Conservation (phyloP, 2,797 vertebrate genomes). For the Crax fasciolata region DNA sequence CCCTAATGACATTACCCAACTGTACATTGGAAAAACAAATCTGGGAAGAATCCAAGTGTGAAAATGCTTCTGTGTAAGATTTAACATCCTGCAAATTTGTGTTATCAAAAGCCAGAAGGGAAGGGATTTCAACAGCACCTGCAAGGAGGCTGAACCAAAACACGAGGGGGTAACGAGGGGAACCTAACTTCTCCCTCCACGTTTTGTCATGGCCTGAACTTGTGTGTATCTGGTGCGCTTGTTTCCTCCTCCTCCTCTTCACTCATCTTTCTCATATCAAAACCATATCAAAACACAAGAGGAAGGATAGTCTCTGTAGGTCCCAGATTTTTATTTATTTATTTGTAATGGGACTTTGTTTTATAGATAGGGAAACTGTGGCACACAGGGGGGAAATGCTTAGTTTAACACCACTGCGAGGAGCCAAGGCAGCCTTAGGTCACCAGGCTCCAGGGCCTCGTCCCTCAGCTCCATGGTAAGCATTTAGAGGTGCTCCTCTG, state of each 20-base stretch:
- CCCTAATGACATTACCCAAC: background rate
- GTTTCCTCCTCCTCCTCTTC: background rate
- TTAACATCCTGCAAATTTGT: background rate
- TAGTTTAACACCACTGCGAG: background rate
- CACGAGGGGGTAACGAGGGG: accelerated
- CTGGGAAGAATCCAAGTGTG: background rate
- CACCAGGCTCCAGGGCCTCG: background rate
- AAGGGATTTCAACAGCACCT: background rate
- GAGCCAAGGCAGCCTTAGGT: background rate
- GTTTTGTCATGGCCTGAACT: background rate
- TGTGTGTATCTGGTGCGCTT: too few relatives aligned
- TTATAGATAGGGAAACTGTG: background rate
- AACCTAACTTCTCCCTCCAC: background rate
- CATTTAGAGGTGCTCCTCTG: background rate
- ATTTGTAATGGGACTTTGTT: background rate
- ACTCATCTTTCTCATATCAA: background rate
- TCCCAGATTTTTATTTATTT: background rate
- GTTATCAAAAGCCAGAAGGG: background rate
- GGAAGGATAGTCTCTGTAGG: background rate
- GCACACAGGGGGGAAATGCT: background rate
- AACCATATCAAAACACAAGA: background rate
- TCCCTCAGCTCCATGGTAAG: accelerated
- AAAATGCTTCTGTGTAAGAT: background rate
- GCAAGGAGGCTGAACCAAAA: background rate
- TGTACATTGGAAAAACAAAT: background rate